Percentiles rank a stretch among this genome's conserved stretches.
These are phyloP conservation scores for Idaea dimidiata DNA, from an alignment of 2,888 invertebrate species.

Conservation along the genomic window DNA sequence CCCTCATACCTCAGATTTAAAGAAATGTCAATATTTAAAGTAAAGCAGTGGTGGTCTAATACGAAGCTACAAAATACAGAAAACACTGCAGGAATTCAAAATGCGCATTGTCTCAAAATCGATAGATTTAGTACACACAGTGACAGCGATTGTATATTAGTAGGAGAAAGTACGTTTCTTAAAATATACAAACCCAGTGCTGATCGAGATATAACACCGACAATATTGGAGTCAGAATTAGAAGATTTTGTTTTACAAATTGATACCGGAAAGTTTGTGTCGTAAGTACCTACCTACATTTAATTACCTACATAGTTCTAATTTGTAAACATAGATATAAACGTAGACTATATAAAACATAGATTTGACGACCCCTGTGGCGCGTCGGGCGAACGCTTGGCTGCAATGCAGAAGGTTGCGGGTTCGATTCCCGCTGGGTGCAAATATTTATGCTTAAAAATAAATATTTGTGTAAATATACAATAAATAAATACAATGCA, in stretches of 20 bases:
- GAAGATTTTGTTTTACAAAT: slow-evolving; percentile 89
- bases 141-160: slow-evolving; percentile 89
- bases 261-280: slow-evolving; percentile 90
- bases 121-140: slow-evolving; percentile 90
- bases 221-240: slow-evolving; percentile 89
- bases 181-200: slow-evolving; percentile 62
- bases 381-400: no score
- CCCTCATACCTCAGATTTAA: not conserved
- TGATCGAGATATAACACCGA: slow-evolving; percentile 80
- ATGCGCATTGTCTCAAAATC: slow-evolving; percentile 83
- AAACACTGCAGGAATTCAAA: slow-evolving; percentile 77
- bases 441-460: no score
- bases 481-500: no score
- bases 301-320: slow-evolving; percentile 2
- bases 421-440: no score
- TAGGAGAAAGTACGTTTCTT: slow-evolving; percentile 61
- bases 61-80: slow-evolving; percentile 81
- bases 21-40: slow-evolving; percentile 95
- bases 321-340: no score
- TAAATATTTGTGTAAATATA: no score
- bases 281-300: slow-evolving; percentile 81
- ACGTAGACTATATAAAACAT: no score
- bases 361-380: no score
- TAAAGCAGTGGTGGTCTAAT: slow-evolving; percentile 93
- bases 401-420: no score